Percentiles rank a stretch among this genome's conserved stretches.
Evolutionary conservation across 2,888 invertebrate genomes (phyloP).

Genomic region (Ophioninae sp.): DNA sequence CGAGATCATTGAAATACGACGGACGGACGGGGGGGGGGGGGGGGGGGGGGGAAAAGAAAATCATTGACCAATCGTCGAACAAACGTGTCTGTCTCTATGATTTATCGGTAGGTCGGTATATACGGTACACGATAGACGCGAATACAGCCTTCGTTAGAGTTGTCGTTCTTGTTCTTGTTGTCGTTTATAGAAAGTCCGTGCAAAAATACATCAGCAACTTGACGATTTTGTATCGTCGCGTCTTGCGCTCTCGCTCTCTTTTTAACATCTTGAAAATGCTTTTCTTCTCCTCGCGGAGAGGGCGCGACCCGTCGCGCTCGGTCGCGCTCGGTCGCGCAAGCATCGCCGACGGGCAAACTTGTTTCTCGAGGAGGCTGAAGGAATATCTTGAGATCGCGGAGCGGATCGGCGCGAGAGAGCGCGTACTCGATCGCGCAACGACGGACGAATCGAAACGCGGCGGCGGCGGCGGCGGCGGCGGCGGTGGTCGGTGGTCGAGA

Average conservation of each 20-base stretch:
- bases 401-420: constrained; percentile 16
- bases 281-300: constrained; percentile 26
- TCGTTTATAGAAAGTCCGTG: constrained; percentile 80
- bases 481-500: too few relatives aligned
- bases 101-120: constrained; percentile 73
- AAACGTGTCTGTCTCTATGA: constrained; percentile 37
- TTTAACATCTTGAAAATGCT: constrained; percentile 39
- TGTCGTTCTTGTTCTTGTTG: too few relatives aligned
- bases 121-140: constrained; percentile 70
- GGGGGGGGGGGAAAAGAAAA: not conserved
- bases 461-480: too few relatives aligned
- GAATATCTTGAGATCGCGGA: constrained; percentile 16
- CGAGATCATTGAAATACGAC: too few relatives aligned
- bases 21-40: too few relatives aligned
- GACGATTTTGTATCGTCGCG: constrained; percentile 62
- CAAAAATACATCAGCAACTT: constrained; percentile 78
- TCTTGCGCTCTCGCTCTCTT: constrained; percentile 47
- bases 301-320: constrained; percentile 49
- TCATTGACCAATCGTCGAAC: not conserved
- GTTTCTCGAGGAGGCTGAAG: not conserved
- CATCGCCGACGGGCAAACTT: constrained; percentile 27
- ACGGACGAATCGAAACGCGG: constrained; percentile 42
- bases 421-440: too few relatives aligned
- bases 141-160: constrained; percentile 68
- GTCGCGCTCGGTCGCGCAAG: constrained; percentile 20